These are phyloP conservation scores for Clanis bilineata DNA, from an alignment of 2,888 invertebrate genomes.

Conservation along the genomic window DNA sequence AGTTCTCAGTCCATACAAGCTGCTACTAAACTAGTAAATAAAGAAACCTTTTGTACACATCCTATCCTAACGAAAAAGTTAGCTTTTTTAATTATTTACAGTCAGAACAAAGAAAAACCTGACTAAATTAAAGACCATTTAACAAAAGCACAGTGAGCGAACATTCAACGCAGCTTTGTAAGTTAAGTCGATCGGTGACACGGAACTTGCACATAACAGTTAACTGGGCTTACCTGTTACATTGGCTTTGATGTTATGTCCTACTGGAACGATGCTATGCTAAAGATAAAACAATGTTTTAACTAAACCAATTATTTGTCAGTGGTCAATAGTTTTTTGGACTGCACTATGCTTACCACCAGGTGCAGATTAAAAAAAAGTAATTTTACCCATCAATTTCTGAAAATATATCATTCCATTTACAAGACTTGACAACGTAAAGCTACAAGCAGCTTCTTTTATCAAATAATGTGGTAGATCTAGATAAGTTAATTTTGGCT, in stretches of 20 bases:
- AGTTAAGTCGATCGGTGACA: constrained; percentile 23
- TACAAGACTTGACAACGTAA: no score
- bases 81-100: neutral
- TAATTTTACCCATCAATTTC: no score
- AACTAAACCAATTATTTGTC: no score
- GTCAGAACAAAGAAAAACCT: neutral
- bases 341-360: no score
- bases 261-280: constrained; percentile 13
- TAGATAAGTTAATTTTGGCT: no score
- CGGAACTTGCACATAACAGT: constrained; percentile 35
- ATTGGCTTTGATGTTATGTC: neutral
- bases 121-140: constrained; percentile 8
- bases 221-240: constrained; percentile 29
- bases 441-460: no score
- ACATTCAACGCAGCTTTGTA: constrained; percentile 15
- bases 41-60: neutral
- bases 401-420: no score
- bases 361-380: no score
- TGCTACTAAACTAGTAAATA: neutral
- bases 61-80: neutral
- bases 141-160: constrained; percentile 4
- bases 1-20: neutral
- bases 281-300: neutral
- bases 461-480: no score
- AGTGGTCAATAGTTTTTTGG: no score